phyloP scores from a whole-genome alignment of 2,113 vertebrate genomes.

The Raja brachyura region DNA sequence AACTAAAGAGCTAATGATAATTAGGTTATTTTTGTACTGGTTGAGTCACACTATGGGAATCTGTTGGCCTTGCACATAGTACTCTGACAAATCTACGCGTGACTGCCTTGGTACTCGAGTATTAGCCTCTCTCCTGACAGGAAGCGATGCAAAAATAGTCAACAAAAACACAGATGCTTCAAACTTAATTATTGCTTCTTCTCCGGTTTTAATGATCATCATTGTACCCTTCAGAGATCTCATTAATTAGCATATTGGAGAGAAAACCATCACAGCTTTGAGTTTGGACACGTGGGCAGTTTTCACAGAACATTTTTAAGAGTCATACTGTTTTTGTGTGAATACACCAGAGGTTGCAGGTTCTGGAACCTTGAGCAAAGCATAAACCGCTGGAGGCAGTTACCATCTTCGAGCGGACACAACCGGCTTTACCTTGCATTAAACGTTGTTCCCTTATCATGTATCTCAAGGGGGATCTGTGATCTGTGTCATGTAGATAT shows the following conservation, averaged over 20 bases:
- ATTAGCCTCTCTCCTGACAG: background rate
- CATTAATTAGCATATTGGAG: background rate
- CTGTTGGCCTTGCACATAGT: background rate
- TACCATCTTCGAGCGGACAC: no score
- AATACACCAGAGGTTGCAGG: background rate
- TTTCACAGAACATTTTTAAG: background rate
- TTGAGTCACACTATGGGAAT: background rate
- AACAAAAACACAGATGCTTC: background rate
- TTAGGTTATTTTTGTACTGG: background rate
- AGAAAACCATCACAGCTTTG: background rate
- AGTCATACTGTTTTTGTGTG: background rate
- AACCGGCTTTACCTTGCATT: no score
- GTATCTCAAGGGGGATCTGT: no score
- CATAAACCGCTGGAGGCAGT: no score
- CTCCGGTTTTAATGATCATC: background rate
- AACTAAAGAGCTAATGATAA: background rate
- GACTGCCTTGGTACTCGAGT: background rate
- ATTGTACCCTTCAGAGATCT: background rate
- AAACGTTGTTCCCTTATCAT: no score
- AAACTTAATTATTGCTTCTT: background rate
- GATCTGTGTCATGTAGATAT: no score
- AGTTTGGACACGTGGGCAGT: background rate
- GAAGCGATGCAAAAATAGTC: background rate
- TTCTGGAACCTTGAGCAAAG: no score
- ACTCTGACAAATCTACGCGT: background rate